Evolutionary conservation across 2,888 invertebrate species (phyloP).

Genomic region (Drosophila mimetica): DNA sequence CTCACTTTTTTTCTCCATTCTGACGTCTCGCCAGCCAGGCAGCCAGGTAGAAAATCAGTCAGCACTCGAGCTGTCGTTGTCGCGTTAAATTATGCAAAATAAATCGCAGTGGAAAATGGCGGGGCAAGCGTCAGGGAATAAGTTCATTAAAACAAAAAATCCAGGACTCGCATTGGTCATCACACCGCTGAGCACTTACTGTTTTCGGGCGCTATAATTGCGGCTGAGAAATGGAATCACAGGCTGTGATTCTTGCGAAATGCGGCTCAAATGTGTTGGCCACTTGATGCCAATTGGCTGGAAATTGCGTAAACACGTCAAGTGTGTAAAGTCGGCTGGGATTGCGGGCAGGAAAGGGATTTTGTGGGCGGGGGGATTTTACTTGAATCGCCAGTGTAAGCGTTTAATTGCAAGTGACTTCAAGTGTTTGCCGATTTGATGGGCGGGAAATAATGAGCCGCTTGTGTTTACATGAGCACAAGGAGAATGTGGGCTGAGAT

Average conservation of each 20-base stretch:
- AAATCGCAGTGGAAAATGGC: conserved; percentile 24
- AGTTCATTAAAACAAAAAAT: conserved; percentile 53
- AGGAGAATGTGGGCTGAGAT: conserved; percentile 9
- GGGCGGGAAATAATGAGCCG: conserved; percentile 42
- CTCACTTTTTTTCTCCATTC: background rate
- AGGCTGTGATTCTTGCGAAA: conserved; percentile 4
- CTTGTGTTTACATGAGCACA: conserved; percentile 21
- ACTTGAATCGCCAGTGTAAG: conserved; percentile 23
- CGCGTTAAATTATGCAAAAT: conserved; percentile 68
- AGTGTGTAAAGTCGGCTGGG: conserved; percentile 24
- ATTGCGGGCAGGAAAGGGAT: background rate
- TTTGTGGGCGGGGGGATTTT: conserved; percentile 1
- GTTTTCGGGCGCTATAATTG: conserved; percentile 35
- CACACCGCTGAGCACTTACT: conserved; percentile 42
- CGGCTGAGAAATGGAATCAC: conserved; percentile 16
- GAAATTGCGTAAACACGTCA: conserved; percentile 53
- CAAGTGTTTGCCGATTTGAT: conserved; percentile 33
- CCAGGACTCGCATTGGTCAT: conserved; percentile 39
- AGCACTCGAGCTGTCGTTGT: conserved; percentile 55
- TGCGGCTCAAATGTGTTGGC: conserved; percentile 43
- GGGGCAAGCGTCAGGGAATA: conserved; percentile 1
- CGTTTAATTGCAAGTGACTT: conserved; percentile 49
- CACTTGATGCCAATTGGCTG: conserved; percentile 62
- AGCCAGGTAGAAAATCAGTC: conserved; percentile 69
- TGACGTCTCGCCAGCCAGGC: conserved; percentile 42